phyloP scores from a whole-genome alignment of 2,797 vertebrate genomes.

The Macrochelys suwanniensis region DNA sequence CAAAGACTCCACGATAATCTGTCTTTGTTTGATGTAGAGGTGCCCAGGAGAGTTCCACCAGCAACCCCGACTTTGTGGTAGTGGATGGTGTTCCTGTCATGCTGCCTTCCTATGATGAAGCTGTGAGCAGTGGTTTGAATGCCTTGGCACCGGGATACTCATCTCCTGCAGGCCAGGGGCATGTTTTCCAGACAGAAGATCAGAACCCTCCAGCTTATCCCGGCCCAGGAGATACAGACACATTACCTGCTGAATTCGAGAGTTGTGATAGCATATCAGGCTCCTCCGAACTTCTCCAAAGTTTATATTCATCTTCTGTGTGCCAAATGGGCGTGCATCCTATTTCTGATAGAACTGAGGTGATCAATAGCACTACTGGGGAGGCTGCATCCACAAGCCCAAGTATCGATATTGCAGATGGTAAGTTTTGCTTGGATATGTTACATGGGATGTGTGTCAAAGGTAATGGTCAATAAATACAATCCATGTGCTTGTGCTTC shows the following conservation, averaged over 20 bases:
- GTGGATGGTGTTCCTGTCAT: conserved; percentile 89
- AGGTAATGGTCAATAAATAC: neutral
- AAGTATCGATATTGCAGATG: conserved; percentile 88
- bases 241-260: conserved; percentile 78
- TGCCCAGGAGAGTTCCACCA: conserved; percentile 79
- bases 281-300: conserved; percentile 84
- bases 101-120: conserved; percentile 90
- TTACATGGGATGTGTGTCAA: neutral
- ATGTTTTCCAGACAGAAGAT: conserved; percentile 81
- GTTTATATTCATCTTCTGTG: conserved; percentile 74
- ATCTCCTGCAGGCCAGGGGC: conserved; percentile 77
- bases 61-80: conserved; percentile 87
- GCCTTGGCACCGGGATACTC: conserved; percentile 79
- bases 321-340: conserved; percentile 70
- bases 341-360: conserved; percentile 67
- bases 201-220: conserved; percentile 90
- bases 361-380: conserved; percentile 18
- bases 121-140: conserved; percentile 80
- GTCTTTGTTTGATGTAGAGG: conserved; percentile 71
- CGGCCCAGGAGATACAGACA: conserved; percentile 78
- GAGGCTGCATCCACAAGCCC: conserved; percentile 85
- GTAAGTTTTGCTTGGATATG: conserved; percentile 74
- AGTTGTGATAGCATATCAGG: conserved; percentile 77
- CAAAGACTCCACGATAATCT: neutral
- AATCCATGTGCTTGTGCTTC: neutral